Percentiles rank a stretch among this genome's conserved stretches.
These are phyloP conservation scores for Piezodorus guildinii DNA, from an alignment of 1,140 invertebrate genomes.

Conservation along the genomic window DNA sequence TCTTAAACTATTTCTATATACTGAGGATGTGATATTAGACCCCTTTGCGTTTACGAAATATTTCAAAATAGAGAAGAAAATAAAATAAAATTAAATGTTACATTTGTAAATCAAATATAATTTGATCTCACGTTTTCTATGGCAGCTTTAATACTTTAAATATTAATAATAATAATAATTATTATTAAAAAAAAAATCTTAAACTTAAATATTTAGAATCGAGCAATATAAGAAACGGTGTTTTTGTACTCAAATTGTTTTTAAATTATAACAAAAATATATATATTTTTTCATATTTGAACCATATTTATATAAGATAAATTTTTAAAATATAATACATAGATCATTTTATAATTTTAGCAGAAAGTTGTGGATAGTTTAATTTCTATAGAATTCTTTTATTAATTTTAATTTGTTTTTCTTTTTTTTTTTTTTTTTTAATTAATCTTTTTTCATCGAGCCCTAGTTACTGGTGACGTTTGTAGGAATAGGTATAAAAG, in stretches of 20 bases:
- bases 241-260: slow-evolving; percentile 26
- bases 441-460: too few relatives aligned
- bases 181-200: slow-evolving; percentile 22
- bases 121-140: slow-evolving; percentile 26
- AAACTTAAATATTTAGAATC: slow-evolving; percentile 21
- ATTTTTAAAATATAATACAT: slow-evolving; percentile 18
- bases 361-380: slow-evolving; percentile 19
- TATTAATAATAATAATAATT: slow-evolving; percentile 11
- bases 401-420: too few relatives aligned
- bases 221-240: slow-evolving; percentile 23
- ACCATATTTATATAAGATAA: slow-evolving; percentile 26
- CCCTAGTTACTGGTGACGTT: not conserved
- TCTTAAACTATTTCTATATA: not conserved
- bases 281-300: slow-evolving; percentile 26
- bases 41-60: slow-evolving; percentile 15
- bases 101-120: slow-evolving; percentile 23
- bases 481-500: slow-evolving; percentile 6
- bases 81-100: not conserved
- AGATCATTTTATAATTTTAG: slow-evolving; percentile 21
- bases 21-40: slow-evolving; percentile 21
- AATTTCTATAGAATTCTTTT: slow-evolving; percentile 7
- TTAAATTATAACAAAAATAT: slow-evolving; percentile 22
- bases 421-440: too few relatives aligned
- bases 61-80: slow-evolving; percentile 19
- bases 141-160: slow-evolving; percentile 21